Evolutionary conservation across 2,113 vertebrate species (phyloP).

Genomic region (Pavo muticus): DNA sequence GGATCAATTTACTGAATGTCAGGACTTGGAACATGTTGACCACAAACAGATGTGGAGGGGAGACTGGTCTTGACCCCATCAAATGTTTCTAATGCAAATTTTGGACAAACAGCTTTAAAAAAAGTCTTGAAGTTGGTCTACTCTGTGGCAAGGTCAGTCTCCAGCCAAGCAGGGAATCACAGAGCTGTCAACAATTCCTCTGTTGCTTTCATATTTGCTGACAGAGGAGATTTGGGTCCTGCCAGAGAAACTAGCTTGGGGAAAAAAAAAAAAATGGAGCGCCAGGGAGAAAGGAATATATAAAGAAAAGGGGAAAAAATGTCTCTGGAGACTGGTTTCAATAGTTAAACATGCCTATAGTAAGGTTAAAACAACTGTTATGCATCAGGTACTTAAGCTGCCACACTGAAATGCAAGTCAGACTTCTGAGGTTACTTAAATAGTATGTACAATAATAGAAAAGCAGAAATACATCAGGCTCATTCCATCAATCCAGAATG

Average conservation of each 20-base stretch:
- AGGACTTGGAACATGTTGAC: neutral
- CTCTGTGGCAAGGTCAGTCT: neutral
- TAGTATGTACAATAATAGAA: neutral
- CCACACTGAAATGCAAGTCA: neutral
- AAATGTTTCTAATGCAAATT: neutral
- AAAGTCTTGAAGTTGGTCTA: neutral
- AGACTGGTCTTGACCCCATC: rapidly evolving
- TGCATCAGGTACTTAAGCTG: neutral
- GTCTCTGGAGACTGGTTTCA: neutral
- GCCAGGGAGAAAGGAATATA: neutral
- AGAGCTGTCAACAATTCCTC: neutral
- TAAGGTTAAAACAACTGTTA: neutral
- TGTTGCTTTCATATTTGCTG: neutral
- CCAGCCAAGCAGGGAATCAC: neutral
- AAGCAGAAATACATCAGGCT: neutral
- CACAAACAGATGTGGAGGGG: neutral
- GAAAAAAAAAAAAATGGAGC: neutral
- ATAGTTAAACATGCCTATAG: neutral
- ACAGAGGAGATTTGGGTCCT: neutral
- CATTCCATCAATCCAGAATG: neutral
- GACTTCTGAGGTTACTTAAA: neutral
- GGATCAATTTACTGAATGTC: neutral
- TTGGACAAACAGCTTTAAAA: neutral
- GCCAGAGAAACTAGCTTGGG: neutral
- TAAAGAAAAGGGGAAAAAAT: neutral